A percentile compares a stretch with the other conserved stretches of the same genome.
phyloP scores from a whole-genome alignment of 2,888 invertebrate species.

The Imbricaverruca yamaguchii region DNA sequence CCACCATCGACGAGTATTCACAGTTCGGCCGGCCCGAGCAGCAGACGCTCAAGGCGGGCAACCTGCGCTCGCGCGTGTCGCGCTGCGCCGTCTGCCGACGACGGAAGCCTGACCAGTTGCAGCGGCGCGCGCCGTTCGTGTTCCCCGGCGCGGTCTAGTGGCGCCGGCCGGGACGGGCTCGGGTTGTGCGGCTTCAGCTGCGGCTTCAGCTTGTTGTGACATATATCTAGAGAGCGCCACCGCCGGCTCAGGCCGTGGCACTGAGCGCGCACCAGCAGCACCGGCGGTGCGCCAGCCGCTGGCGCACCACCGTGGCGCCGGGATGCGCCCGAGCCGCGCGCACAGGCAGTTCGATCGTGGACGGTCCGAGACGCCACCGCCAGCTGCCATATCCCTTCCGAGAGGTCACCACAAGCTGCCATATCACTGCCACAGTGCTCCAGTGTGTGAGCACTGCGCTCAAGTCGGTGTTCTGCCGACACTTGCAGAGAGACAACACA shows the following conservation, averaged over 20 bases:
- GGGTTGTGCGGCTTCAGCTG: not conserved
- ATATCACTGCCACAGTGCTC: not conserved
- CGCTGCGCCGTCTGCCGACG: conserved; percentile 62
- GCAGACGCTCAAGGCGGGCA: conserved; percentile 79
- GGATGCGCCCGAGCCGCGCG: not conserved
- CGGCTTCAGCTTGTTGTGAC: too few relatives aligned
- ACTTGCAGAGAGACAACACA: too few relatives aligned
- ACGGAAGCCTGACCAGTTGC: not conserved
- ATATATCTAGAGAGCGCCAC: too few relatives aligned
- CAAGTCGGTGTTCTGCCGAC: not conserved
- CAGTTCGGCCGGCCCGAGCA: conserved; percentile 76
- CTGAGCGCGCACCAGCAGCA: not conserved
- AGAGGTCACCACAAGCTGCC: too few relatives aligned
- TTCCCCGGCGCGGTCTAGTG: not conserved
- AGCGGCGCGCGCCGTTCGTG: not conserved
- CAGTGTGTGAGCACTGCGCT: not conserved
- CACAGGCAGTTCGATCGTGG: not conserved
- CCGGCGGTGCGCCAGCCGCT: not conserved
- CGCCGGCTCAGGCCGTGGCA: not conserved
- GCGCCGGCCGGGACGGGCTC: not conserved
- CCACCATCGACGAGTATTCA: conserved; percentile 72
- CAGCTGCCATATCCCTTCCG: too few relatives aligned
- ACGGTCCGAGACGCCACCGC: not conserved
- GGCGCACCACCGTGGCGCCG: not conserved
- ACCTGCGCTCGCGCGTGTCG: conserved; percentile 74